Evolutionary conservation across 1,140 invertebrate species (phyloP).

Genomic region (Hetaerina americana): DNA sequence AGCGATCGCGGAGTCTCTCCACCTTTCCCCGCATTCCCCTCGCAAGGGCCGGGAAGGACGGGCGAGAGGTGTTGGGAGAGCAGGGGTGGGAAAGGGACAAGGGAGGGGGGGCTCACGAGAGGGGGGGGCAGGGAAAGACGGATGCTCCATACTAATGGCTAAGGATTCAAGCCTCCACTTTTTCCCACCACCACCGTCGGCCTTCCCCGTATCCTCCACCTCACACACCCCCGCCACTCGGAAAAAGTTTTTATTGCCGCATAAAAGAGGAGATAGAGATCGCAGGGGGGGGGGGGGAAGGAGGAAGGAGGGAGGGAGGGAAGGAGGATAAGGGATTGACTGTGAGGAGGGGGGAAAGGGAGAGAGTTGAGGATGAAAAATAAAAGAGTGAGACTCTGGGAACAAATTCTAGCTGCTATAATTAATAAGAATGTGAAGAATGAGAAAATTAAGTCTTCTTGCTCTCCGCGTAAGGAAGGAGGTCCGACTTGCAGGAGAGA

Average conservation of each 20-base stretch:
- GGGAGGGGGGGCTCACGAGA: neutral
- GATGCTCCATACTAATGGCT: neutral
- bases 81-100: neutral
- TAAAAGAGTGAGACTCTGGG: neutral
- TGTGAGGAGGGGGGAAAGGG: neutral
- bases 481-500: too few species aligned
- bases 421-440: neutral
- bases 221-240: neutral
- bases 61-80: neutral
- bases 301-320: neutral
- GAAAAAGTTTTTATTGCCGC: neutral
- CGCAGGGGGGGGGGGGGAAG: neutral
- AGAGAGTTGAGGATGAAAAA: neutral
- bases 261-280: neutral
- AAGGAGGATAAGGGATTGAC: neutral
- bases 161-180: too few species aligned
- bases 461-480: too few species aligned
- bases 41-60: neutral
- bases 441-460: neutral
- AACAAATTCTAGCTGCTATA: neutral
- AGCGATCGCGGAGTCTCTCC: neutral
- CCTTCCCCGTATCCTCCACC: too few species aligned
- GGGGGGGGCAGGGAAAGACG: neutral
- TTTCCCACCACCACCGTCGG: too few species aligned
- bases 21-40: neutral